Evolutionary conservation across 2,797 vertebrate genomes (phyloP), one percentile per base, ranked within the genome.

Genomic region (Anableps anableps): DNA sequence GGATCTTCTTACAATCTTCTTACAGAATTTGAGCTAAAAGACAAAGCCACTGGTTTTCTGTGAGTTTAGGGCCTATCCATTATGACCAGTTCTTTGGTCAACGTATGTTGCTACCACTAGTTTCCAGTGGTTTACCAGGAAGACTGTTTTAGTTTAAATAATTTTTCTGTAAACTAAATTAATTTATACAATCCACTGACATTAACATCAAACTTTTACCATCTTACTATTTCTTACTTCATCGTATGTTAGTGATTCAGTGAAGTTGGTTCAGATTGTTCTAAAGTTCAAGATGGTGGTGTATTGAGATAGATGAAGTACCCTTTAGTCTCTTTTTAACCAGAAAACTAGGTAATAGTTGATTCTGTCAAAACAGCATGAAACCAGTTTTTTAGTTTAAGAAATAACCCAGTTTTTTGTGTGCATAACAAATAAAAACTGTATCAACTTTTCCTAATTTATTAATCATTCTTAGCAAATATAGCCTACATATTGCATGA

Each of bases 381-480:
- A 43, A 68, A 5, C 36, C 10, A 41, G 10, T 66, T 38, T 38
- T 14, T 16, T n/a, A 1, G 26, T 71, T 43, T 71, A 38, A 66
- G 34, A 36, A 19, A 1, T 21, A 17, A 21, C 16, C 31, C 60
- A 34, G 31, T 36, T 6, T 17, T 70, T 41, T 70, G 10, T 41
- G 21, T 43, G 1, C 7, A 5, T 70, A 70, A 26, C 1, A 1
- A 9, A 26, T 6, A 26, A 60, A 29, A 26, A 43, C 21, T 1
- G 5, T 26, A 26, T 70, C 36, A 43, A 13, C 38, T n/a, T 70
- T n/a, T 70, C 66, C 10, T 70, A n/a, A 68, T 26, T 23, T 36
- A 41, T 68, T 68, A 68, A 43, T 70, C 26, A 70, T 70, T 70
- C 23, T 70, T n/a, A 43, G 21, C 38, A 43, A n/a, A 70, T 38